Conservation (phyloP, 2,888 invertebrate genomes). For the Tridacna crocea region DNA sequence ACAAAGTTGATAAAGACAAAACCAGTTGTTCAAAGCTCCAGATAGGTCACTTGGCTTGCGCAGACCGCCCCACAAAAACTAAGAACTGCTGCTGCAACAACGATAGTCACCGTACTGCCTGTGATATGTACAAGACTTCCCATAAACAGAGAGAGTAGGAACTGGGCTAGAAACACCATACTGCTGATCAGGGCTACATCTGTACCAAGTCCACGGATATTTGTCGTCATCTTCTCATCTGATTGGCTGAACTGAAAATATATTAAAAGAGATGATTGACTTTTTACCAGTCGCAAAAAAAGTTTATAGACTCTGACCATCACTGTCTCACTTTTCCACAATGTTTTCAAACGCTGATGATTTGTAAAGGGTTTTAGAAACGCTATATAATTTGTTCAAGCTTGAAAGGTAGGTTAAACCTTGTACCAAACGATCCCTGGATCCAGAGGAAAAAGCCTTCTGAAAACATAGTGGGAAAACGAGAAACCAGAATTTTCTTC, state of each 20-base stretch:
- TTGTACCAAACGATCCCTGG: no score
- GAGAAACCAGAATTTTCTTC: no score
- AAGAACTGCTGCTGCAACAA: slow-evolving; percentile 92
- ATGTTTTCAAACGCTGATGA: no score
- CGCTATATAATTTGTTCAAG: no score
- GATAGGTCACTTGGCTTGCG: slow-evolving; percentile 94
- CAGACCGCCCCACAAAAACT: slow-evolving; percentile 93
- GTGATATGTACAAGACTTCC: slow-evolving; percentile 88
- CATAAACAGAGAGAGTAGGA: slow-evolving; percentile 89
- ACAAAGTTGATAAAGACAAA: no score
- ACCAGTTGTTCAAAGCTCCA: slow-evolving; percentile 87
- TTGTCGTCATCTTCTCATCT: slow-evolving; percentile 41
- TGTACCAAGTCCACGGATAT: slow-evolving; percentile 94
- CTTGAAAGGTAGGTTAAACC: no score
- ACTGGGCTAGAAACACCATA: slow-evolving; percentile 98
- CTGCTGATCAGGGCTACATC: slow-evolving; percentile 97
- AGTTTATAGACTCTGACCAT: no score
- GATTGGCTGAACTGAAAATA: slow-evolving; percentile 65
- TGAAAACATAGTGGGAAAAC: no score
- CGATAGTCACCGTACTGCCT: slow-evolving; percentile 95
- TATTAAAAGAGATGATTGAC: background rate
- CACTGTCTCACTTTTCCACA: no score
- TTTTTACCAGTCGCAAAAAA: no score
- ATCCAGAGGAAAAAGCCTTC: no score
- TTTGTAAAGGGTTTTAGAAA: no score